Evolutionary conservation across 1,140 invertebrate species (phyloP).

Genomic region (Papilio xuthus): DNA sequence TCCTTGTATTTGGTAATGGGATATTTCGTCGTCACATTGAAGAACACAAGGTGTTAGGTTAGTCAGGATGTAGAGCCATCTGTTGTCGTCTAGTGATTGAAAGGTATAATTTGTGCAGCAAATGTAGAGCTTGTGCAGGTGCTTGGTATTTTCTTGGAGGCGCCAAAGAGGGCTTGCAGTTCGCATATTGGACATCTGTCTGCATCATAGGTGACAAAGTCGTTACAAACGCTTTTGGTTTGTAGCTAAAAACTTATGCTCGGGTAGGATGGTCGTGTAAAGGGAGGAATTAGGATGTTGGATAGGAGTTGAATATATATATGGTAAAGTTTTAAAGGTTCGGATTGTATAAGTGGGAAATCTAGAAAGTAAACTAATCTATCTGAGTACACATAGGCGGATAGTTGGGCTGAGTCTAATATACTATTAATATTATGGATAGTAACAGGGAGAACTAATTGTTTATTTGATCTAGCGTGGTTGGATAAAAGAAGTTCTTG

Average conservation of each 20-base stretch:
- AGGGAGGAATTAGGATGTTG: constrained; percentile 45
- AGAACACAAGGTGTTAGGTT: constrained; percentile 34
- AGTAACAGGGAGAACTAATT: constrained; percentile 40
- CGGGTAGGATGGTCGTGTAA: constrained; percentile 33
- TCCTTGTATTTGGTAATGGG: constrained; percentile 42
- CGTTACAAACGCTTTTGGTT: constrained; percentile 45
- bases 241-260: constrained; percentile 50
- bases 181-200: constrained; percentile 46
- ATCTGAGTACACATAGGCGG: constrained; percentile 48
- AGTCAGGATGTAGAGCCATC: constrained; percentile 49
- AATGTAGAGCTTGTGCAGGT: constrained; percentile 46
- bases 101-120: constrained; percentile 47
- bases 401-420: constrained; percentile 48
- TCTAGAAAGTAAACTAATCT: constrained; percentile 49
- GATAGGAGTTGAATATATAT: constrained; percentile 44
- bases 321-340: constrained; percentile 42
- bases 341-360: constrained; percentile 47
- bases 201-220: constrained; percentile 43
- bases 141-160: constrained; percentile 35
- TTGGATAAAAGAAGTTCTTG: constrained; percentile 41
- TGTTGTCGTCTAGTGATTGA: constrained; percentile 40
- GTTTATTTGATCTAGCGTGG: constrained; percentile 43
- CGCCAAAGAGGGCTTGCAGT: constrained; percentile 40
- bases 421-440: constrained; percentile 45
- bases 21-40: constrained; percentile 44